Conservation (phyloP, 2,113 vertebrate genomes). For the Pterocles orientalis region DNA sequence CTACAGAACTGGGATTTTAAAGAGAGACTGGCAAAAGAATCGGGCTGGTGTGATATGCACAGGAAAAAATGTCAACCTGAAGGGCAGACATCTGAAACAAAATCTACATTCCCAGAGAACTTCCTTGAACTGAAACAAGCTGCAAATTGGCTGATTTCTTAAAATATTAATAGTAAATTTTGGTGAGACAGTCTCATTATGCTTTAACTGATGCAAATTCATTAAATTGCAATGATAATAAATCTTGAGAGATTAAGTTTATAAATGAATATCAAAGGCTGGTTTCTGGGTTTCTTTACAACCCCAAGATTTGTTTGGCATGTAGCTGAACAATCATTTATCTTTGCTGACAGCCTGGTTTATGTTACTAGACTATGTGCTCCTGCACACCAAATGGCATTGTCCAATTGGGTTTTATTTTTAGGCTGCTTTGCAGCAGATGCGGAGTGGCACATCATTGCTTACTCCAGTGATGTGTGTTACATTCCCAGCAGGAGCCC, state of each 20-base stretch:
- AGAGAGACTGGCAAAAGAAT: background rate
- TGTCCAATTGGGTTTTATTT: conserved; percentile 44
- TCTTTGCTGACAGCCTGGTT: conserved; percentile 39
- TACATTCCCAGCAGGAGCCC: conserved; percentile 29
- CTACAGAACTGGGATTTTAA: background rate
- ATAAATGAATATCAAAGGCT: background rate
- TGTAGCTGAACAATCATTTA: conserved; percentile 1
- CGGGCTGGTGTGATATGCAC: background rate
- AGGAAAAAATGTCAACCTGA: background rate
- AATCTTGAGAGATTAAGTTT: background rate
- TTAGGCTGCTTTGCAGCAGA: conserved; percentile 47
- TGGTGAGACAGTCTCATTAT: background rate
- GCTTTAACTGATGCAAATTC: background rate
- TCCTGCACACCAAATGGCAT: conserved; percentile 25
- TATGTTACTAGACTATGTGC: background rate
- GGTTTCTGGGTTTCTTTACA: background rate
- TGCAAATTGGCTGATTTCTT: background rate
- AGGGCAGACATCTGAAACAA: background rate
- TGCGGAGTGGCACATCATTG: conserved; percentile 24
- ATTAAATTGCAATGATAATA: background rate
- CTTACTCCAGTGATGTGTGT: background rate
- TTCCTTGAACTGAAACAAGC: background rate
- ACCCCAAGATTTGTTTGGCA: background rate
- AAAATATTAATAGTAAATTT: conserved; percentile 2
- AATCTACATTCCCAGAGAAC: background rate